phyloP scores from a whole-genome alignment of 2,888 invertebrate genomes.

The Apoderus coryli region DNA sequence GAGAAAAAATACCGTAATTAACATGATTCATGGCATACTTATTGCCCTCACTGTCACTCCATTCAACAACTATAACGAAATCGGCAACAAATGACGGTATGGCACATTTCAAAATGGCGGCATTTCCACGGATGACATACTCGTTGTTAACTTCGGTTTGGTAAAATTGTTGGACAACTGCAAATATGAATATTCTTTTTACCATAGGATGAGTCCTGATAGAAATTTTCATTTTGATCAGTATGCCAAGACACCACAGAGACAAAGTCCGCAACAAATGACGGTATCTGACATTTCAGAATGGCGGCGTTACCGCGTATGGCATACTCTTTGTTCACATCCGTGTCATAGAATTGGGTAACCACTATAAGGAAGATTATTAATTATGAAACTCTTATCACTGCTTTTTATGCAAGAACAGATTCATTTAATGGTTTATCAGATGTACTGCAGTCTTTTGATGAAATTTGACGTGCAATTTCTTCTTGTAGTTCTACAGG shows the following conservation, averaged over 20 bases:
- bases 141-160: slow-evolving; percentile 86
- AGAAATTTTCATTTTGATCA: slow-evolving; percentile 59
- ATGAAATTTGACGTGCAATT: too few species aligned
- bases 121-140: slow-evolving; percentile 79
- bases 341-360: slow-evolving; percentile 67
- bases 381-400: too few species aligned
- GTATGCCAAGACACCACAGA: slow-evolving; percentile 77
- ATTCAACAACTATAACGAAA: slow-evolving; percentile 76
- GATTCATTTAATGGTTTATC: too few species aligned
- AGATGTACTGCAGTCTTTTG: too few species aligned
- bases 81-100: slow-evolving; percentile 84
- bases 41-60: slow-evolving; percentile 70
- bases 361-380: slow-evolving; percentile 60
- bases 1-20: slow-evolving; percentile 39
- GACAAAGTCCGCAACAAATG: slow-evolving; percentile 87
- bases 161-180: slow-evolving; percentile 84
- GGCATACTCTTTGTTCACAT: slow-evolving; percentile 79
- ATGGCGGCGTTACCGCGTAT: slow-evolving; percentile 82
- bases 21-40: slow-evolving; percentile 46
- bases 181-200: slow-evolving; percentile 22
- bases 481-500: too few species aligned
- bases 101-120: slow-evolving; percentile 75
- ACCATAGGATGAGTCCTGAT: slow-evolving; percentile 37
- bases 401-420: too few species aligned
- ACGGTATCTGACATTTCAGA: slow-evolving; percentile 79